These are phyloP conservation scores for Clepsis dumicolana DNA, from an alignment of 2,888 invertebrate species.

Conservation along the genomic window DNA sequence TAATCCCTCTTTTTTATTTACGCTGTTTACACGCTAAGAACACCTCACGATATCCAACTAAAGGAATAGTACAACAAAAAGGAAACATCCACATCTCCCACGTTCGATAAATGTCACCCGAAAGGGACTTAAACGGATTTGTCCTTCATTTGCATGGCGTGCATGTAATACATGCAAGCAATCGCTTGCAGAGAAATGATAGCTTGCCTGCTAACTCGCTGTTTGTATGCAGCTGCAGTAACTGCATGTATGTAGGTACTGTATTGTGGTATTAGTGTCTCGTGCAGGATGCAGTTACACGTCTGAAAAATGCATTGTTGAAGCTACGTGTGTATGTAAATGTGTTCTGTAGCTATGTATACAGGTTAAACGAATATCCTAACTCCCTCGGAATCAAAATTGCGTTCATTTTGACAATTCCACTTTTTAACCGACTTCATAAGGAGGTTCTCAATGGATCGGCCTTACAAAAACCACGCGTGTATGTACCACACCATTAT, in stretches of 20 bases:
- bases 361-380: too few relatives aligned
- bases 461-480: too few relatives aligned
- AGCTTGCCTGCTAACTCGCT: constrained; percentile 4
- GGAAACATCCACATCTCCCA: background rate
- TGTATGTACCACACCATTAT: too few relatives aligned
- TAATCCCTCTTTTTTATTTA: too few relatives aligned
- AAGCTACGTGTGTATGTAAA: background rate
- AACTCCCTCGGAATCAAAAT: too few relatives aligned
- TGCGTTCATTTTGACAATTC: too few relatives aligned
- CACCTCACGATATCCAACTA: background rate
- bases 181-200: constrained; percentile 9
- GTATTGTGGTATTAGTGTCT: background rate
- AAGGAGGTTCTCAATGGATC: too few relatives aligned
- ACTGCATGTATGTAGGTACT: background rate
- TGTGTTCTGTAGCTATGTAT: too few relatives aligned
- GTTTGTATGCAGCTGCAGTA: constrained; percentile 13
- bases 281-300: background rate
- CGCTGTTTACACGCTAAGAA: too few relatives aligned
- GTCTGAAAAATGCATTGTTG: constrained; percentile 2
- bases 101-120: background rate
- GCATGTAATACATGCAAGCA: constrained; percentile 4
- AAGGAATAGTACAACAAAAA: background rate
- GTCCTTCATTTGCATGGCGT: constrained; percentile 1
- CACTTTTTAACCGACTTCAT: too few relatives aligned
- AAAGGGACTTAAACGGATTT: background rate